Evolutionary conservation across 1,140 invertebrate genomes (phyloP), one percentile per base, ranked within the genome.

Genomic region (Carcinoscorpius rotundicauda): DNA sequence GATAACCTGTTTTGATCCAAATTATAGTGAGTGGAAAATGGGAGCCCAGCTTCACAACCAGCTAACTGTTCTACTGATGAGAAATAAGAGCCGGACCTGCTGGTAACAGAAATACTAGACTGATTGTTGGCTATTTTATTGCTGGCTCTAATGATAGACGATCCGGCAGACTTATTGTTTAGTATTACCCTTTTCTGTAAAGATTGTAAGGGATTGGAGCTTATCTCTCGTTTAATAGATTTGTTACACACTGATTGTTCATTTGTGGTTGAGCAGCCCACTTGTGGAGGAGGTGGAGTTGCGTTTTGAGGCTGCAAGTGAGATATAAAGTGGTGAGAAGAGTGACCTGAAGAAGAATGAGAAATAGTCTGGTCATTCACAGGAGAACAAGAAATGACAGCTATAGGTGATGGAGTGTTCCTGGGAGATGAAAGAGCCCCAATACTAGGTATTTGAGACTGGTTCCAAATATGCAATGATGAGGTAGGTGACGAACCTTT

Each of bases 161-260:
- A 66, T 49, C 66, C 64, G 4, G 67, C 65, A 29, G 66, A 63
- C 51, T 70, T 68, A 10, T 67, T 60, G 52, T 73, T 71, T 52
- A 70, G 60, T 67, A 73, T 69, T 6, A 73, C 72, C 72, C 72
- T 73, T 58, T 73, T 73, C 57, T 73, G 72, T 10, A 73, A 58
- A 55, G 72, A 73, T 65, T 73, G 72, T n/a, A 73, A 62, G 9
- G 72, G 72, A 64, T 73, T 70, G 5, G 65, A 67, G 29, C 49
- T 63, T 11, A 5, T 59, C 59, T 2, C 48, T 53, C 49, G 53
- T 8, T n/a, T 29, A 3, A 52, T 53, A 4, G 68, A 63, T 49
- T 57, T 60, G 49, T 50, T 63, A 48, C 64, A 70, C 29, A 65
- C 55, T 5, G 53, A 50, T 52, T 60, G 59, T 6, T 48, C 6